phyloP scores from a whole-genome alignment of 2,113 vertebrate species.

The Corythaixoides concolor region DNA sequence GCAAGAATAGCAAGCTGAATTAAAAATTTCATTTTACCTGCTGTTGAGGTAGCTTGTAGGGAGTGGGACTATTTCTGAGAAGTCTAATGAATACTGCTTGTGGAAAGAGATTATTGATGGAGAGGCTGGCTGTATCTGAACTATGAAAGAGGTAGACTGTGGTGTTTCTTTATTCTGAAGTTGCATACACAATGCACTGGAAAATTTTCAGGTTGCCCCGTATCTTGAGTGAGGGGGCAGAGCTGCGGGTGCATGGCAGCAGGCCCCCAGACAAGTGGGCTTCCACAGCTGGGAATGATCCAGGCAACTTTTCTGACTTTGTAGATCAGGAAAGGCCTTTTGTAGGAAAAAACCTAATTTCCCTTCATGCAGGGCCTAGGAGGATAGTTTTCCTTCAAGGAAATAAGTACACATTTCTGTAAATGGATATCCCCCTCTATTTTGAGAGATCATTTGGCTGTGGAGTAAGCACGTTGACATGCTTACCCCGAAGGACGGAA shows the following conservation, averaged over 20 bases:
- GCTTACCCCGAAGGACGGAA: not conserved
- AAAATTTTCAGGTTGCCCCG: not conserved
- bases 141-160: not conserved
- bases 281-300: not conserved
- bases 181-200: not conserved
- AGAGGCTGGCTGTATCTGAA: not conserved
- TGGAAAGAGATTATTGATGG: not conserved
- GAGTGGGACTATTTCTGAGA: not conserved
- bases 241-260: not conserved
- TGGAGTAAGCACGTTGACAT: not conserved
- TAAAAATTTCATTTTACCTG: not conserved
- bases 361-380: not conserved
- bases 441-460: not conserved
- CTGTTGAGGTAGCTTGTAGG: not conserved
- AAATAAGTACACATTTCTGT: not conserved
- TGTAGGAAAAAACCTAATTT: fast-evolving
- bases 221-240: not conserved
- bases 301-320: not conserved
- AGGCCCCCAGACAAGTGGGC: not conserved
- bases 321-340: not conserved
- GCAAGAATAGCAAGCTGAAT: not conserved
- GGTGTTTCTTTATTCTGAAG: not conserved
- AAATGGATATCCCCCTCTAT: not conserved
- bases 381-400: not conserved
- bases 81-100: not conserved